phyloP scores from a whole-genome alignment of 2,888 invertebrate species.

The Dione juno region DNA sequence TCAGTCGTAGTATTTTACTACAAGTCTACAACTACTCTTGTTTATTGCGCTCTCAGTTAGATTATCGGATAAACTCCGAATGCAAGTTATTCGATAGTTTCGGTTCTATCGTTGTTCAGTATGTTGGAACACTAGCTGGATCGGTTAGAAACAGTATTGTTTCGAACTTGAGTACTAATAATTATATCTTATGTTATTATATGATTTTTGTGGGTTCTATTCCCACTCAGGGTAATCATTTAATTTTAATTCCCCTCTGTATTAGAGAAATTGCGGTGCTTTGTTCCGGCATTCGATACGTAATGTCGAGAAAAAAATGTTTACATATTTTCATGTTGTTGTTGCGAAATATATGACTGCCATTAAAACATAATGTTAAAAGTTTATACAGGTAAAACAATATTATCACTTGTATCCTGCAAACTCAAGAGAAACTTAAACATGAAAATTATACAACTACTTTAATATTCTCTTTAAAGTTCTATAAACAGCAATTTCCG shows the following conservation, averaged over 20 bases:
- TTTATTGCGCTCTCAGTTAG: slow-evolving; percentile 50
- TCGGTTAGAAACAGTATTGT: background rate
- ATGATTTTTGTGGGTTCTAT: too few species aligned
- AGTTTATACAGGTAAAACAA: background rate
- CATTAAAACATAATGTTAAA: background rate
- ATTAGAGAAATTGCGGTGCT: too few species aligned
- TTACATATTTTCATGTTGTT: background rate
- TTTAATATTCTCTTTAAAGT: slow-evolving; percentile 18
- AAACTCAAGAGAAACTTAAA: background rate
- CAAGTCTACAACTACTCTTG: slow-evolving; percentile 32
- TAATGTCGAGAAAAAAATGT: too few species aligned
- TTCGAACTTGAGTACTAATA: background rate
- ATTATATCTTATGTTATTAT: background rate
- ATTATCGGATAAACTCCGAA: slow-evolving; percentile 48
- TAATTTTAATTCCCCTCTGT: too few species aligned
- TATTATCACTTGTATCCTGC: background rate
- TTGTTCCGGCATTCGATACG: too few species aligned
- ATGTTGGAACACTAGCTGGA: slow-evolving; percentile 2
- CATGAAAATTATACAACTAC: slow-evolving; percentile 3
- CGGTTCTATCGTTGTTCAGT: slow-evolving; percentile 8
- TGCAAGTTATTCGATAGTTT: slow-evolving; percentile 28
- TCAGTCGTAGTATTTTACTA: slow-evolving; percentile 15
- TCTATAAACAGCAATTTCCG: slow-evolving; percentile 6
- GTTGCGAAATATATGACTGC: background rate
- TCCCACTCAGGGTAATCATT: too few species aligned